These are phyloP conservation scores for Bovichtus variegatus DNA, from an alignment of 2,797 vertebrate genomes.

Conservation along the genomic window DNA sequence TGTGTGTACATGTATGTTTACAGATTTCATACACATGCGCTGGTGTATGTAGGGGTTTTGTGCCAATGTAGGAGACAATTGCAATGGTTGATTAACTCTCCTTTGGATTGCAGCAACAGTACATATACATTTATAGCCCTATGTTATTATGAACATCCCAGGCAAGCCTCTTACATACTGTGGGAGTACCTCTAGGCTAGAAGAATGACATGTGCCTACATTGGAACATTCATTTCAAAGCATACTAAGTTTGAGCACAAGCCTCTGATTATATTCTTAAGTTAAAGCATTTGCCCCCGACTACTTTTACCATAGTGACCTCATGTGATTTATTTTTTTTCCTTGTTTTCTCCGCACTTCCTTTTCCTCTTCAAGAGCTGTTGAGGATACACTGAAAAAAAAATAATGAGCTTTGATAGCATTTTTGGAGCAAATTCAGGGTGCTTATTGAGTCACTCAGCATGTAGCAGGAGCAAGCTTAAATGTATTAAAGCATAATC, in stretches of 20 bases:
- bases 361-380: background rate
- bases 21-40: constrained; percentile 10
- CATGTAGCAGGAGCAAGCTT: constrained; percentile 3
- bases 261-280: background rate
- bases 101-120: constrained; percentile 14
- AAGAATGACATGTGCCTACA: background rate
- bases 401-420: background rate
- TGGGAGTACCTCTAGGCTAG: background rate
- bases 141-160: constrained; percentile 15
- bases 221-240: background rate
- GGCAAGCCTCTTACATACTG: constrained; percentile 9
- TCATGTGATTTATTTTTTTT: background rate
- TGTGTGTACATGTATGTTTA: constrained; percentile 14
- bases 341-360: background rate
- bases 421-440: background rate
- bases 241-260: background rate
- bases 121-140: constrained; percentile 25
- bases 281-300: background rate
- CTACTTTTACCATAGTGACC: background rate
- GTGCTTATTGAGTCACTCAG: background rate
- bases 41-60: constrained; percentile 21
- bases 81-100: constrained; percentile 29
- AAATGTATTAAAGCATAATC: constrained; percentile 20
- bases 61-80: constrained; percentile 2
- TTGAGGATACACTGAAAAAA: constrained; percentile 10